Conservation (phyloP, 2,797 vertebrate species). For the Gallirallus australis region DNA sequence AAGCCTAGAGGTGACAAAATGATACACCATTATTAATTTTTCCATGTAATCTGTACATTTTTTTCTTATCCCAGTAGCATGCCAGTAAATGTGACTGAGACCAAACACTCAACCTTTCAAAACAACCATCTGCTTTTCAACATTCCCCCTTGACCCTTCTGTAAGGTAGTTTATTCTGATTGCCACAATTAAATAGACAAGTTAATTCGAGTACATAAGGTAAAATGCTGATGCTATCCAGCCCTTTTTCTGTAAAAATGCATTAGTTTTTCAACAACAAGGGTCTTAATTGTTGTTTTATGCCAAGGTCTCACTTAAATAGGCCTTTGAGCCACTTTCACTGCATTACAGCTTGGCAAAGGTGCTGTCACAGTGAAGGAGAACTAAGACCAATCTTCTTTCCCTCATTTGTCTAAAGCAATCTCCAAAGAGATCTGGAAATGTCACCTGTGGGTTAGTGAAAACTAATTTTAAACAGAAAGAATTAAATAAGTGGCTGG, state of each 20-base stretch:
- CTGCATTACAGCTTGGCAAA: neutral
- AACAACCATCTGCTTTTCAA: neutral
- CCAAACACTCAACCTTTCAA: neutral
- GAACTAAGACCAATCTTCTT: neutral
- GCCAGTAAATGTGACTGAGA: neutral
- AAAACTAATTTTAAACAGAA: neutral
- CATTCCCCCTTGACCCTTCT: fast-evolving
- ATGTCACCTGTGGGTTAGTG: neutral
- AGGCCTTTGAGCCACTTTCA: neutral
- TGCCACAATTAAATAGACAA: neutral
- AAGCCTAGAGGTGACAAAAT: neutral
- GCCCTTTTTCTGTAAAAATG: neutral
- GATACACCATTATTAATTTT: neutral
- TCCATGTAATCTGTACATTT: neutral
- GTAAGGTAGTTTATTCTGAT: neutral
- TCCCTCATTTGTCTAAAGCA: neutral
- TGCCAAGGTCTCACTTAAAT: neutral
- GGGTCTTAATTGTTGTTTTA: neutral
- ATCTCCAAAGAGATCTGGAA: neutral
- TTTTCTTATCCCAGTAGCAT: neutral
- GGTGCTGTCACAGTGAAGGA: neutral
- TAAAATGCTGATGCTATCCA: neutral
- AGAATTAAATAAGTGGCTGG: neutral
- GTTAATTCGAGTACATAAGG: neutral
- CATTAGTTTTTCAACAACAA: neutral